Evolutionary conservation across 2,113 vertebrate genomes (phyloP), one percentile per base, ranked within the genome.

Genomic region (Cygnus buccinator): DNA sequence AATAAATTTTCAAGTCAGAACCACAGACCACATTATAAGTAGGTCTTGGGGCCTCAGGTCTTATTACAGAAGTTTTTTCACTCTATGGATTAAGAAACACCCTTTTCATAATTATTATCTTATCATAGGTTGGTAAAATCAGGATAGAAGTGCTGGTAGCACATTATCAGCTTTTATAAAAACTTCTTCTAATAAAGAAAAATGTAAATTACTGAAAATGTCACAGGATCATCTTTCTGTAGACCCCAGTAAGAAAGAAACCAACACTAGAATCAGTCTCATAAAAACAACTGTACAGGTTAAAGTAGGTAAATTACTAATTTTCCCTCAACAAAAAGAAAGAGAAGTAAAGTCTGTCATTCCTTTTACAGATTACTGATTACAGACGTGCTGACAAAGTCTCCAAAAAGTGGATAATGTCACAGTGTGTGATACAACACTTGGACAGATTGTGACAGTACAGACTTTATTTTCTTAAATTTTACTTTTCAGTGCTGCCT

Each of bases 321-420:
- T 73, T 86, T 89, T 14, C 11, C 59, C 61, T 71, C n/a, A 94
- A 85, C 17, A 59, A 83, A 90, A 90, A 80, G 39, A 87, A 59
- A 84, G 89, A 87, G 81, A 94, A 89, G 84, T 94, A 87, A 89
- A 90, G 75, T 77, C 9, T 66, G 11, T 41, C 55, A 77, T 81
- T 89, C 70, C 44, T 63, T 70, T 95, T 91, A 79, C 59, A 92
- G 67, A 80, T 89, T 89, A 66, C 57, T 76, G 73, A 88, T 91
- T 92, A 81, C 31, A 91, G 77, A 84, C 70, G 84, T 85, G 80
- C 77, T 94, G 91, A 90, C 70, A 92, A 74, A 79, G 39, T 43
- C 73, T 81, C 84, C 50, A 81, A 92, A 93, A 89, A 70, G 29
- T 78, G 88, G 86, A 26, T 68, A 90, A 90, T 54, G 25, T 55